Conservation (phyloP, 2,888 invertebrate species). For the Spilosoma lubricipeda region DNA sequence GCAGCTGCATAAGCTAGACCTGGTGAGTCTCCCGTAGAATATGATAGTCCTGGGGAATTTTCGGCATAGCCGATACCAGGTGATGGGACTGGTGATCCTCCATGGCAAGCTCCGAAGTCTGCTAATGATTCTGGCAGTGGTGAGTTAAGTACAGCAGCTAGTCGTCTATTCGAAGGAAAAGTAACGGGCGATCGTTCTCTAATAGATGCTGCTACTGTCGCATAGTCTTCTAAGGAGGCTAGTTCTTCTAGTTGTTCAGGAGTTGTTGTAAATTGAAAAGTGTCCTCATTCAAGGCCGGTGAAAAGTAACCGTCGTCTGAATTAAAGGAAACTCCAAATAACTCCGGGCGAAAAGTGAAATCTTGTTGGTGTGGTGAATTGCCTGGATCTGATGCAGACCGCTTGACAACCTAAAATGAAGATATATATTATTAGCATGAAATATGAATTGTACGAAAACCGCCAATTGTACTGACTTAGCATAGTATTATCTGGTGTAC, state of each 20-base stretch:
- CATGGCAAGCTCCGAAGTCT: constrained; percentile 93
- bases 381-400: constrained; percentile 91
- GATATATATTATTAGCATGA: neutral
- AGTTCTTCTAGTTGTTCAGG: constrained; percentile 89
- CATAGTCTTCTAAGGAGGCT: constrained; percentile 88
- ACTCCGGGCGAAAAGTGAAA: constrained; percentile 86
- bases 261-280: constrained; percentile 88
- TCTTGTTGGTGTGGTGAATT: constrained; percentile 86
- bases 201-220: constrained; percentile 85
- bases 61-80: constrained; percentile 84
- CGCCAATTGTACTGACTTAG: too few species aligned
- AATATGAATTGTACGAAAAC: too few species aligned
- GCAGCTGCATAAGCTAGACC: constrained; percentile 76
- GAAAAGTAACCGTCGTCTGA: constrained; percentile 88
- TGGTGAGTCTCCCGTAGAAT: constrained; percentile 89
- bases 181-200: constrained; percentile 86
- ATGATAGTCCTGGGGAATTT: constrained; percentile 89
- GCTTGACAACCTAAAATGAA: constrained; percentile 87
- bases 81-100: constrained; percentile 81
- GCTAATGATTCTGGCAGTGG: constrained; percentile 92
- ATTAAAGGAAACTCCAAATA: constrained; percentile 88
- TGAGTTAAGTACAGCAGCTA: constrained; percentile 92
- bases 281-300: constrained; percentile 91
- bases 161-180: constrained; percentile 89
- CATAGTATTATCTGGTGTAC: too few species aligned